phyloP scores from a whole-genome alignment of 2,888 invertebrate genomes.

The Tridacna gigas region DNA sequence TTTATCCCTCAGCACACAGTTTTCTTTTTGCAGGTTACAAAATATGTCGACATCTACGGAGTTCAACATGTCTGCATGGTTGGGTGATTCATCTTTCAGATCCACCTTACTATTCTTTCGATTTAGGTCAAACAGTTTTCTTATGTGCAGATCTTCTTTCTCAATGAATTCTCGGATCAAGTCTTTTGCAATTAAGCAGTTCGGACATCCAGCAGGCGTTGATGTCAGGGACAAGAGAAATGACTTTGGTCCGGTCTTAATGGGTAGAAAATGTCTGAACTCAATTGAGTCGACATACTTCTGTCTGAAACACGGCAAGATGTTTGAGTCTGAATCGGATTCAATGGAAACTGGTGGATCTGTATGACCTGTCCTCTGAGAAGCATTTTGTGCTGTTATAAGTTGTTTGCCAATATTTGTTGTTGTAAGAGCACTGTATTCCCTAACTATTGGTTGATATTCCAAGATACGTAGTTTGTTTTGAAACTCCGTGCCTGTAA shows the following conservation, averaged over 20 bases:
- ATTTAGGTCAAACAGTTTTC: background rate
- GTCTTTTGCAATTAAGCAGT: slow-evolving; percentile 15
- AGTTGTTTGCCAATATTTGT: background rate
- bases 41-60: background rate
- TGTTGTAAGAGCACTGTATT: slow-evolving; percentile 27
- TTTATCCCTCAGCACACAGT: slow-evolving; percentile 13
- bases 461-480: slow-evolving; percentile 29
- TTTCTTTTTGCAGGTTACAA: slow-evolving; percentile 33
- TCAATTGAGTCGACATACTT: slow-evolving; percentile 20
- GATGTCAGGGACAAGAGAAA: slow-evolving; percentile 31
- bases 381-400: background rate
- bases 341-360: background rate
- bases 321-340: background rate
- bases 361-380: background rate
- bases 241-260: slow-evolving; percentile 47
- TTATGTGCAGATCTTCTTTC: background rate
- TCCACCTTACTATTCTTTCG: background rate
- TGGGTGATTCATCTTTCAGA: background rate
- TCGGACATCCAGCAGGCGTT: background rate
- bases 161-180: slow-evolving; percentile 8
- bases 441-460: slow-evolving; percentile 37
- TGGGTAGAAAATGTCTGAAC: slow-evolving; percentile 35
- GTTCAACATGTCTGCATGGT: background rate
- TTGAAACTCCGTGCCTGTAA: slow-evolving; percentile 13
- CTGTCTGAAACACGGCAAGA: background rate